Evolutionary conservation across 2,888 invertebrate species (phyloP).

Genomic region (Syrphus vitripennis): DNA sequence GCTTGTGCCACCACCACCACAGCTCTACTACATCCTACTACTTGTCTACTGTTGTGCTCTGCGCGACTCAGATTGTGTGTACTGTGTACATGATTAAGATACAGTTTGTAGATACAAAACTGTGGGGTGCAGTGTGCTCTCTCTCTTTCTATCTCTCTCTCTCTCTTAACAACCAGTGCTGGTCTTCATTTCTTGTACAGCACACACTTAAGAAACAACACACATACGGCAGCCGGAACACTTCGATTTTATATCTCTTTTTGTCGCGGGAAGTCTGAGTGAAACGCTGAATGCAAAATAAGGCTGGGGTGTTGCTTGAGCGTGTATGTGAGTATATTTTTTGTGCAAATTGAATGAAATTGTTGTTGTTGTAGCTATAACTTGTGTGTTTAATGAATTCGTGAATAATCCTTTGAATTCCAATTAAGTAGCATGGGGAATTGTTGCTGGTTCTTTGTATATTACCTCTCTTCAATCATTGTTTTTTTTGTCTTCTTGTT

Average conservation of each 20-base stretch:
- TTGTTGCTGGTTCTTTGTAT: not conserved
- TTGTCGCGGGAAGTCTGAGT: slow-evolving; percentile 1
- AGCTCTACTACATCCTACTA: not conserved
- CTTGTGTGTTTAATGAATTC: slow-evolving; percentile 16
- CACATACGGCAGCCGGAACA: not conserved
- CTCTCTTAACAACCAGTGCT: slow-evolving; percentile 49
- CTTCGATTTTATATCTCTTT: slow-evolving; percentile 43
- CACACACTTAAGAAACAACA: not conserved
- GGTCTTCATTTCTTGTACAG: not conserved
- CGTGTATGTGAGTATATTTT: slow-evolving; percentile 57
- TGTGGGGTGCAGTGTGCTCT: slow-evolving; percentile 4
- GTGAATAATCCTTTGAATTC: slow-evolving; percentile 33
- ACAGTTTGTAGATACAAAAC: slow-evolving; percentile 21
- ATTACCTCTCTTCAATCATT: slow-evolving; percentile 6
- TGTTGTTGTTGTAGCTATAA: not conserved
- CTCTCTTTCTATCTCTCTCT: slow-evolving; percentile 8
- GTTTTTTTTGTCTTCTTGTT: too few species aligned
- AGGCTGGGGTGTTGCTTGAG: slow-evolving; percentile 53
- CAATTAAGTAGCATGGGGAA: slow-evolving; percentile 27
- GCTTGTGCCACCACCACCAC: not conserved
- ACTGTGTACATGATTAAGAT: slow-evolving; percentile 21
- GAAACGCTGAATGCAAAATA: slow-evolving; percentile 44
- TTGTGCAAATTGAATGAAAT: slow-evolving; percentile 58
- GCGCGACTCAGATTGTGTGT: slow-evolving; percentile 14
- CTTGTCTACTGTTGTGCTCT: not conserved